Evolutionary conservation across 2,113 vertebrate species (phyloP).

Genomic region (Gavia stellata): DNA sequence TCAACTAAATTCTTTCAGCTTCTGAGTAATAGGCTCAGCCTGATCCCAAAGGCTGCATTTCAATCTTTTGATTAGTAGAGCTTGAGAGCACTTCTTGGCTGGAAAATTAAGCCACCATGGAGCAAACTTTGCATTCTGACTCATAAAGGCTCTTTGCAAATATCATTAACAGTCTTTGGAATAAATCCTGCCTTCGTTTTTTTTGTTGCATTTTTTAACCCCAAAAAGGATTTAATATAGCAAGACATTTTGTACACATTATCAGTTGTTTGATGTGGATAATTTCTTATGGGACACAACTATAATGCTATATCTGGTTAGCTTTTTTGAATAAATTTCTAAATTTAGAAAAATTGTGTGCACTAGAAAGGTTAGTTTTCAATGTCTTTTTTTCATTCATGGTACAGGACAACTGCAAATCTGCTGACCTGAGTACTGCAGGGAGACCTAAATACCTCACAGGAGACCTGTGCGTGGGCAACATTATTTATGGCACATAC

Average conservation of each 20-base stretch:
- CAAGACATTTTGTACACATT: neutral
- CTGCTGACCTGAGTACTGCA: neutral
- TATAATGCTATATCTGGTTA: neutral
- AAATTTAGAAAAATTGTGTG: neutral
- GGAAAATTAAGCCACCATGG: constrained; percentile 9
- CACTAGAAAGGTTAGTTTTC: neutral
- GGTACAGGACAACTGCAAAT: constrained; percentile 8
- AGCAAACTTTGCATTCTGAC: constrained; percentile 33
- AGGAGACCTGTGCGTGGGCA: neutral
- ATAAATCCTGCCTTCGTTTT: neutral
- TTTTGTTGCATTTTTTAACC: neutral
- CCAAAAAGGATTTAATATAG: neutral
- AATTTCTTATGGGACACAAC: neutral
- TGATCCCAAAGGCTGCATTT: constrained; percentile 23
- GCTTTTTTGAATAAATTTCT: neutral
- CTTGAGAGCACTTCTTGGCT: constrained; percentile 9
- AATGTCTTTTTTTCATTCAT: neutral
- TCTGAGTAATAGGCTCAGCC: neutral
- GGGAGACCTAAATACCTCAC: neutral
- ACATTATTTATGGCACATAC: neutral
- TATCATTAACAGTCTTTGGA: constrained; percentile 5
- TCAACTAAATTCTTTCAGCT: neutral
- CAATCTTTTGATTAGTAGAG: constrained; percentile 42
- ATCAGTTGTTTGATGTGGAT: neutral
- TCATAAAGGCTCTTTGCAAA: constrained; percentile 25